Evolutionary conservation across 2,113 vertebrate genomes (phyloP).

Genomic region (Gopherus flavomarginatus): DNA sequence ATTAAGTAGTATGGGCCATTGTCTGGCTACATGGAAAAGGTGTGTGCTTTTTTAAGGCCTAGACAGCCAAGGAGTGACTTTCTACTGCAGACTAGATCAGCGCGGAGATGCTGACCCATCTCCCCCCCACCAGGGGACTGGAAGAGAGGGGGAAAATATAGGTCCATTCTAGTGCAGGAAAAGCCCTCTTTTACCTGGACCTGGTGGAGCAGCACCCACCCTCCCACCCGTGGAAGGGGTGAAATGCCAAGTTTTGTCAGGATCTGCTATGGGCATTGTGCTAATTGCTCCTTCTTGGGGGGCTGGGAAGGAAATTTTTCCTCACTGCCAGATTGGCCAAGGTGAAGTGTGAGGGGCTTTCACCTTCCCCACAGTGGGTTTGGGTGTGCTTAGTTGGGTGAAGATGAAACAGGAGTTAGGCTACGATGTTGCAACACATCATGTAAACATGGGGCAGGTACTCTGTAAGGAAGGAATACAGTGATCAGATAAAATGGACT

Average conservation of each 20-base stretch:
- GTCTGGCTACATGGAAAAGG: background rate
- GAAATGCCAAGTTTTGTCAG: background rate
- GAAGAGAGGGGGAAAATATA: too few species aligned
- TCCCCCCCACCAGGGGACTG: background rate
- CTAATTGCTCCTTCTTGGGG: background rate
- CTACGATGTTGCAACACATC: background rate
- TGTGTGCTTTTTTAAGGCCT: background rate
- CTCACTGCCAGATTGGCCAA: background rate
- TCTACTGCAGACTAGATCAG: background rate
- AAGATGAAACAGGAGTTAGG: background rate
- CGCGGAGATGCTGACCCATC: background rate
- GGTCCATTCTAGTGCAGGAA: background rate
- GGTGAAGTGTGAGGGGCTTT: background rate
- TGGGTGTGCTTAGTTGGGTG: background rate
- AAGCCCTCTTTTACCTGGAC: background rate
- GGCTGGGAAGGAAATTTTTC: background rate
- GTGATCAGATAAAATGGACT: background rate
- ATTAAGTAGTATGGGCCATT: background rate
- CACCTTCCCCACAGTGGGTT: background rate
- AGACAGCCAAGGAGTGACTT: background rate
- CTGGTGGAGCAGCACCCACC: background rate
- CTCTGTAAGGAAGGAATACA: background rate
- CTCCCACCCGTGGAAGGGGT: background rate
- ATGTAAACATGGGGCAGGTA: background rate
- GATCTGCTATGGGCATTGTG: background rate